Evolutionary conservation across 2,797 vertebrate species (phyloP), one percentile per base, ranked within the genome.

Genomic region (Ictinia mississippiensis): DNA sequence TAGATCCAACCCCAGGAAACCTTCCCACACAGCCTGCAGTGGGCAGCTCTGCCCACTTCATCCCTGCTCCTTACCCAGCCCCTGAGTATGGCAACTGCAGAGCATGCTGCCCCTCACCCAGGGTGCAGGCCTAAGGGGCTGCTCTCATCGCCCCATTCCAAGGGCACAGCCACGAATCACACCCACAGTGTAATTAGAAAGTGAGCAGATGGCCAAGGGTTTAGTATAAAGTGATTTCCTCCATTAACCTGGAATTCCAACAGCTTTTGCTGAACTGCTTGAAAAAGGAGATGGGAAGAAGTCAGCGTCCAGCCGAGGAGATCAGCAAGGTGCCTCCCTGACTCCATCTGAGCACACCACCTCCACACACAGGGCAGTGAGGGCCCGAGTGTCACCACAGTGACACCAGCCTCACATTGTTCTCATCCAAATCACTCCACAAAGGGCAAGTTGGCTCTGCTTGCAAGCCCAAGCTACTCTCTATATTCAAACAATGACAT

Each of bases 281-380:
- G 28, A 78, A 72, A 42, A 85, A 47, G 33, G 23, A 71, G 4
- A 22, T 7, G 37, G 15, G 26, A 5, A 6, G 35, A 73, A 55
- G 4, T 6, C 62, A 33, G 35, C 0, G 0, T 10, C 33, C 59
- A 66, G 67, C 12, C 26, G 18, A 26, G 37, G 44, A 44, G 53
- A 44, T 2, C 33, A 79, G 35, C 29, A 22, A 26, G 47, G 20
- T 19, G 4, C 15, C 15, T 38, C 44, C 31, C 63, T 40, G 72
- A 14, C 45, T 15, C 40, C 42, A 16, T 8, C n/a, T 5, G 28
- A n/a, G 28, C 28, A 55, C 83, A 33, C 11, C 70, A 50, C 12
- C 25, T 44, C n/a, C 45, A 25, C 17, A 17, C 23, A 9, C 29
- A 66, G 55, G 14, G 47, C 4, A 3, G 12, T 2, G 23, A 70